Conservation (phyloP, 2,113 vertebrate genomes). For the Acrocephalus arundinaceus region DNA sequence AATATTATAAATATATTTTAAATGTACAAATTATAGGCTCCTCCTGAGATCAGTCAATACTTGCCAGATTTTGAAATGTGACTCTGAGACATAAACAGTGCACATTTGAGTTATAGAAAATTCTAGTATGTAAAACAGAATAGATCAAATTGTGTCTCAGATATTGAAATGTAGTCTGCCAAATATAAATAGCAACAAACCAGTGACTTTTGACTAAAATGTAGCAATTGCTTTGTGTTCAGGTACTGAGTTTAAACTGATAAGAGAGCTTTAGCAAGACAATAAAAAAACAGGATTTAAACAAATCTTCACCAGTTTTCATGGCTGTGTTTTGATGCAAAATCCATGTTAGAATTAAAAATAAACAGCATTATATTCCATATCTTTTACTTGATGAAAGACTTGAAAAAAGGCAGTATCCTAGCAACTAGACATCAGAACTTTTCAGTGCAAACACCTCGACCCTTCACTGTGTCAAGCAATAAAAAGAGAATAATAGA, state of each 20-base stretch:
- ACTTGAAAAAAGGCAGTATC: background rate
- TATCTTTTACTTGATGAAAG: background rate
- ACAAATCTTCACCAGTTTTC: background rate
- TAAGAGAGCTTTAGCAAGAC: background rate
- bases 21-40: background rate
- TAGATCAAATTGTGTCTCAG: background rate
- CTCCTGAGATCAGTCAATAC: background rate
- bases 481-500: constrained; percentile 17
- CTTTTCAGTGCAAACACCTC: background rate
- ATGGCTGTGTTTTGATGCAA: background rate
- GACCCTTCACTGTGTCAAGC: background rate
- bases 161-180: background rate
- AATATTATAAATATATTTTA: background rate
- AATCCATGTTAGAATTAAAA: background rate
- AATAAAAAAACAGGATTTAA: background rate
- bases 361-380: background rate
- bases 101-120: background rate
- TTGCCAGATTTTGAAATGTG: background rate
- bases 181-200: background rate
- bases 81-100: background rate
- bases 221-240: background rate
- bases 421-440: constrained; percentile 27
- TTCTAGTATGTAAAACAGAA: background rate
- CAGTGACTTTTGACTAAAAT: background rate
- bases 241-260: background rate